Evolutionary conservation across 2,888 invertebrate genomes (phyloP).

Genomic region (Actias luna): DNA sequence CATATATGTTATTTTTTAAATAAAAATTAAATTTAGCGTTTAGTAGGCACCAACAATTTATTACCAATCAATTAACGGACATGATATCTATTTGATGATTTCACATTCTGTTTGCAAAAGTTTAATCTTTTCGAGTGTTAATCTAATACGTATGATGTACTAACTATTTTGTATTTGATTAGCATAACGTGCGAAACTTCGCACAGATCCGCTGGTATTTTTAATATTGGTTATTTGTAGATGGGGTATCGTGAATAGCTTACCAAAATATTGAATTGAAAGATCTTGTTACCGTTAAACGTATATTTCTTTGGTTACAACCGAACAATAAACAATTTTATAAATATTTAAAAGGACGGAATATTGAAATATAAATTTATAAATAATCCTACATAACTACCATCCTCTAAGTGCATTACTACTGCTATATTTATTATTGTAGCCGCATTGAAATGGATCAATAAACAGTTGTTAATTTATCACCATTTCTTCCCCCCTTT

Average conservation of each 20-base stretch:
- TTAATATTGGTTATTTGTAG: no score
- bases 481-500: neutral
- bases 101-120: no score
- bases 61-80: no score
- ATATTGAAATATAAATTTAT: neutral
- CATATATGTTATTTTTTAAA: no score
- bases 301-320: constrained; percentile 2
- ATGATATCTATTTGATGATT: no score
- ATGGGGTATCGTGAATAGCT: neutral
- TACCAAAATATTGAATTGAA: neutral
- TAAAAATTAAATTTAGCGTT: no score
- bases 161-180: no score
- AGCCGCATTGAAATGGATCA: neutral
- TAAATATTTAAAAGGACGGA: neutral
- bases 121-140: no score
- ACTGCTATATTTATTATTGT: neutral
- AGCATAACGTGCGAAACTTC: no score
- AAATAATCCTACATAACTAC: neutral
- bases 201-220: no score
- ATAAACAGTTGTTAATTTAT: neutral
- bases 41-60: no score
- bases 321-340: neutral
- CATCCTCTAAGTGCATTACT: neutral
- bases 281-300: neutral
- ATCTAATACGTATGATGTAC: no score